A percentile compares a stretch with the other conserved stretches of the same genome.
Conservation (phyloP, 2,113 vertebrate genomes). For the Eurypyga helias region DNA sequence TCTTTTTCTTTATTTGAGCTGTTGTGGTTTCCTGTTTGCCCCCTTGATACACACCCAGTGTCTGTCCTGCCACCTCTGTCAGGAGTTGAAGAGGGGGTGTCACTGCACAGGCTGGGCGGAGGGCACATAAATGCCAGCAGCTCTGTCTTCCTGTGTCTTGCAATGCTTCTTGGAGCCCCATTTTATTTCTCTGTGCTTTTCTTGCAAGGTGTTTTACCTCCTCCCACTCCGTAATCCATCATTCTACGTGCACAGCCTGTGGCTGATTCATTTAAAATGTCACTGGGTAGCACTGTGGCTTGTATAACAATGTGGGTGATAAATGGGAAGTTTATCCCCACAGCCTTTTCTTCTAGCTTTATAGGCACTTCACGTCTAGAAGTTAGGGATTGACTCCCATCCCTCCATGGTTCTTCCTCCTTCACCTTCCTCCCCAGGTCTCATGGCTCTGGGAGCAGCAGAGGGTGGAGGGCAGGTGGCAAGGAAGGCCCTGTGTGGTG, state of each 20-base stretch:
- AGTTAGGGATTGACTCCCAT: accelerated
- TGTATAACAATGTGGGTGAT: conserved; percentile 40
- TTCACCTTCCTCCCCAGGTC: background rate
- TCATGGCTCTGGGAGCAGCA: background rate
- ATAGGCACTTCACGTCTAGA: background rate
- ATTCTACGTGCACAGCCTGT: background rate
- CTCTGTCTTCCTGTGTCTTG: background rate
- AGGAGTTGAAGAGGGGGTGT: accelerated
- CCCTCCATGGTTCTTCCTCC: background rate
- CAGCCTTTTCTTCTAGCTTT: background rate
- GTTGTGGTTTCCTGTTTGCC: background rate
- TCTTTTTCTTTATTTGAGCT: background rate
- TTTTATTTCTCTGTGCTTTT: background rate
- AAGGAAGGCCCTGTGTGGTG: accelerated
- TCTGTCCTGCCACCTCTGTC: background rate
- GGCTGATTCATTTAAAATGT: conserved; percentile 47
- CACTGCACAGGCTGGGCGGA: accelerated
- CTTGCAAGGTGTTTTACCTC: background rate
- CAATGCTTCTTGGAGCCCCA: background rate
- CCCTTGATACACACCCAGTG: accelerated
- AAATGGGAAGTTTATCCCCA: conserved; percentile 1
- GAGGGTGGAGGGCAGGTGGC: background rate
- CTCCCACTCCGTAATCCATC: background rate
- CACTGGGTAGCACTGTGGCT: background rate
- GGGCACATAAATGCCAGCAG: accelerated